phyloP scores from a whole-genome alignment of 2,113 vertebrate species.

The Sebastes schlegelii region DNA sequence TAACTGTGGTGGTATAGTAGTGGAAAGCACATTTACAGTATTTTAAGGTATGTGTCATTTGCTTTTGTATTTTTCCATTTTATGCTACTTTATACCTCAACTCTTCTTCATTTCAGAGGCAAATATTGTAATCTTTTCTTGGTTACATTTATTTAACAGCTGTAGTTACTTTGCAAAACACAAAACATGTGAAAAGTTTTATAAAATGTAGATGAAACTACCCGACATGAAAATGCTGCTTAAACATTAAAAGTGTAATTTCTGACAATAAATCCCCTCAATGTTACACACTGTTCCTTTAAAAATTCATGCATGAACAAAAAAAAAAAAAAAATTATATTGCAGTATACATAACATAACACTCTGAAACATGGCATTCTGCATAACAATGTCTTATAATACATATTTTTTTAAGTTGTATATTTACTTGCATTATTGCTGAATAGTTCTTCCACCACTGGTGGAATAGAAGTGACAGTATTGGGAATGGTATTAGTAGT shows the following conservation, averaged over 20 bases:
- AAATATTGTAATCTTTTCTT: not conserved
- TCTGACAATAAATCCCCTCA: too few relatives aligned
- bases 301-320: not conserved
- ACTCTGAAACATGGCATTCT: not conserved
- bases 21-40: not conserved
- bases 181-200: not conserved
- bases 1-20: not conserved
- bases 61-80: not conserved
- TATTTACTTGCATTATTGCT: not conserved
- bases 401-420: not conserved
- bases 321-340: too few relatives aligned
- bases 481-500: not conserved
- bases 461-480: constrained; percentile 3
- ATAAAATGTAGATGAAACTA: not conserved
- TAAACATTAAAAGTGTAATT: not conserved
- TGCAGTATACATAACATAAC: not conserved
- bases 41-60: not conserved
- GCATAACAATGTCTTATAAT: not conserved
- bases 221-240: not conserved
- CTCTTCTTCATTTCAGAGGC: not conserved
- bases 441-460: not conserved
- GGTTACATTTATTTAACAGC: not conserved
- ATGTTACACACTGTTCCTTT: too few relatives aligned
- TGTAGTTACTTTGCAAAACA: not conserved
- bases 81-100: not conserved